phyloP scores from a whole-genome alignment of 2,797 vertebrate species.

The Urophycis tenuis region DNA sequence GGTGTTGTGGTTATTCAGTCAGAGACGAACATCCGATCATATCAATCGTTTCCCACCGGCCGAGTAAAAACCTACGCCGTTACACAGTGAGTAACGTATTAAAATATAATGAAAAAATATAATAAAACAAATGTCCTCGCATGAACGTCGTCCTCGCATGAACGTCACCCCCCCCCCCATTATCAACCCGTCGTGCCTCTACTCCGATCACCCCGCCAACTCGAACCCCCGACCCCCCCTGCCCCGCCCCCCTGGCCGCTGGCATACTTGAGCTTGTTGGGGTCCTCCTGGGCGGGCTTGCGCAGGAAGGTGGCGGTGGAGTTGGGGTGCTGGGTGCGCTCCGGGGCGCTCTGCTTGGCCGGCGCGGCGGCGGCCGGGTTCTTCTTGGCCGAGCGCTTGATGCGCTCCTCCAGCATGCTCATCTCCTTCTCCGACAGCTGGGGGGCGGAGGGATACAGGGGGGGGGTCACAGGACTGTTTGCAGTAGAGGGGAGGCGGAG shows the following conservation, averaged over 20 bases:
- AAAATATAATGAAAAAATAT: too few species aligned
- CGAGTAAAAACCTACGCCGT: background rate
- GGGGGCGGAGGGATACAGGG: background rate
- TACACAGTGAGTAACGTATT: background rate
- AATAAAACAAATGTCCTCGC: too few species aligned
- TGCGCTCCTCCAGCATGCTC: conserved; percentile 98
- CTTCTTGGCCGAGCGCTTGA: conserved; percentile 96
- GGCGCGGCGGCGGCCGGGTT: conserved; percentile 66
- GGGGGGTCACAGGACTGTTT: too few species aligned
- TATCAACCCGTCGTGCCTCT: too few species aligned
- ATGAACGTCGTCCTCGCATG: too few species aligned
- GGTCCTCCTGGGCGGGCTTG: conserved; percentile 86
- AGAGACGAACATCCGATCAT: background rate
- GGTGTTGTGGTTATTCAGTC: background rate
- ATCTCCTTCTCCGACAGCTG: conserved; percentile 98
- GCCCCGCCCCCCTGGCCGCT: background rate
- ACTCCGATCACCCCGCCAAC: background rate
- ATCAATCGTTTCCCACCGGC: background rate
- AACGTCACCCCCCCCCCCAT: too few species aligned
- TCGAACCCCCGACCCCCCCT: background rate
- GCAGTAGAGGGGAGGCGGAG: too few species aligned
- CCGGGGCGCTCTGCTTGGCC: conserved; percentile 68
- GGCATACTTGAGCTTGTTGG: conserved; percentile 93
- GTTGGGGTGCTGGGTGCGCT: conserved; percentile 75
- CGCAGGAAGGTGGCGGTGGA: conserved; percentile 77